Base-by-base conservation (phyloP, 1,140 invertebrate species). In the Pseudomyrmex dendroicus region DNA sequence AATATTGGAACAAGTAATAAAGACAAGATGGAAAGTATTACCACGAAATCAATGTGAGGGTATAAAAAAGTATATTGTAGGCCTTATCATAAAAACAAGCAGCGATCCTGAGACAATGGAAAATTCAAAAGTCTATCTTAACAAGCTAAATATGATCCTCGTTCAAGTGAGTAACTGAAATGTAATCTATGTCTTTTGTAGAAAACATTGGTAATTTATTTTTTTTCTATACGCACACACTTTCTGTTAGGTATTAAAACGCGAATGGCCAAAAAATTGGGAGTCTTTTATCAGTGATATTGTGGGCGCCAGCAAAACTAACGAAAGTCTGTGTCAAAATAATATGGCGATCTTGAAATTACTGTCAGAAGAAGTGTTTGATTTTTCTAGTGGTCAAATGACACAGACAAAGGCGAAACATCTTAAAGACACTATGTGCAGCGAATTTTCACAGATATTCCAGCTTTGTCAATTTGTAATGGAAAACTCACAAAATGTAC, bases 201-300 rank as follows among this genome's bases (percentile, higher is more conserved):
- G n/a, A 2, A 35, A 54, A 52, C 57, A 35, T 13, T 0, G 9
- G 54, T 54, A 25, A 67, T 25, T 4, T 48, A n/a, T 12, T 52
- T 52, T 0, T 52, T 52, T 52, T 52, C 13, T 52, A 52, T 52
- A 12, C 12, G 48, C 12, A 50, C 12, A 2, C 0, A n/a, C 22
- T 54, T 72, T 22, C 8, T 46, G 63, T 93, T 63, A 99, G 97
- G 99, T 99, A 85, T 95, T 99, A 86, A 99, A 99, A 94, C 96
- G 99, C 91, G 99, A 99, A 95, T 99, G 99, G 99, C 99, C 99
- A 63, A 98, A 99, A 92, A 99, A 99, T 93, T 99, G 99, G 99
- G 98, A 99, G 91, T 98, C 98, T 5, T 99, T 99, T 93, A 99
- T 99, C 85, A 96, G 97, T 91, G 99, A 99, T 91, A 99, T 99